Conservation (phyloP, 2,113 vertebrate species). For the Benitochromis conjunctus region DNA sequence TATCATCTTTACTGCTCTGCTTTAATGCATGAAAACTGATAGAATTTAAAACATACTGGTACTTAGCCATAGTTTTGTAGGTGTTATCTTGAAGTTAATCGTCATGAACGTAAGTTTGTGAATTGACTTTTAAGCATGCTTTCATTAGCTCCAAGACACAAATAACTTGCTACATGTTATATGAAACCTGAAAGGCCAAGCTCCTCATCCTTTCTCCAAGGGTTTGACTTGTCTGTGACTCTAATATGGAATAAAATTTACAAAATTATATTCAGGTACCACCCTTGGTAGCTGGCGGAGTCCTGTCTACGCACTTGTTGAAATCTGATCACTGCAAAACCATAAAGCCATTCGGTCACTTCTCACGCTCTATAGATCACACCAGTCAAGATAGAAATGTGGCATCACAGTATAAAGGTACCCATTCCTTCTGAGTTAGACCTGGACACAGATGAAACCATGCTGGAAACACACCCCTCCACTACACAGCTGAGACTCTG, state of each 20-base stretch:
- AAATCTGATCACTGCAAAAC: neutral
- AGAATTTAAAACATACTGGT: neutral
- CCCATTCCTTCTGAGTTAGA: neutral
- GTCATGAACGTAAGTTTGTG: neutral
- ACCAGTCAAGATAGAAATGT: neutral
- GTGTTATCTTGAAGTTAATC: neutral
- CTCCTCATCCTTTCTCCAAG: neutral
- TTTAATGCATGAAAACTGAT: neutral
- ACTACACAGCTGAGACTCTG: neutral
- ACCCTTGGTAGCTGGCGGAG: too few species aligned
- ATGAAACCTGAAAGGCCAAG: neutral
- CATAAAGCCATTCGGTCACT: neutral
- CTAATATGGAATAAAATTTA: neutral
- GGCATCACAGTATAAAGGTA: neutral
- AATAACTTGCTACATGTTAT: neutral
- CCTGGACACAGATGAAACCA: neutral
- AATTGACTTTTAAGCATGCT: neutral
- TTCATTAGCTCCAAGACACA: neutral
- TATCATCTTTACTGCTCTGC: neutral
- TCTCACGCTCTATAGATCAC: neutral
- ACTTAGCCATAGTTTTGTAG: neutral
- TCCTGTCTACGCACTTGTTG: neutral
- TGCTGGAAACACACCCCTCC: neutral
- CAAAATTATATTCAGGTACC: neutral
- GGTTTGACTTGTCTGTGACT: neutral